phyloP scores from a whole-genome alignment of 2,888 invertebrate genomes.

The Gasteruption jaculator region DNA sequence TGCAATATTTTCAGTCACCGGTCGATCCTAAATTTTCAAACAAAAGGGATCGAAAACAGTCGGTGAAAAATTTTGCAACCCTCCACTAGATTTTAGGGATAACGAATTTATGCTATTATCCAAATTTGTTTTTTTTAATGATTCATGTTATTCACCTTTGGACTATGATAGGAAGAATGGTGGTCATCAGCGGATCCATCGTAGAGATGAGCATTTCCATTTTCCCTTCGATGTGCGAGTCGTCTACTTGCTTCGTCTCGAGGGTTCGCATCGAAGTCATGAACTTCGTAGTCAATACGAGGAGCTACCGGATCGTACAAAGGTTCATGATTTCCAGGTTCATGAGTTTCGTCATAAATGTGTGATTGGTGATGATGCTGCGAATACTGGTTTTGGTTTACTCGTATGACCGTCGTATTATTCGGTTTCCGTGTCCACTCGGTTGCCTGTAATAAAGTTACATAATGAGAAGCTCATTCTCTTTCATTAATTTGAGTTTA shows the following conservation, averaged over 20 bases:
- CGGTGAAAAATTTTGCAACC: too few relatives aligned
- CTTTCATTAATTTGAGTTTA: conserved; percentile 8
- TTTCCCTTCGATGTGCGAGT: conserved; percentile 38
- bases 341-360: conserved; percentile 33
- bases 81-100: too few relatives aligned
- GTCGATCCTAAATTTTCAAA: too few relatives aligned
- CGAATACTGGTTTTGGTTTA: conserved; percentile 42
- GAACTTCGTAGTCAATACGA: conserved; percentile 43
- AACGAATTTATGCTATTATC: conserved; percentile 6
- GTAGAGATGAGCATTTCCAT: conserved; percentile 30
- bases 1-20: too few relatives aligned
- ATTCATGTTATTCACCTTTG: conserved; percentile 30
- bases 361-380: conserved; percentile 26
- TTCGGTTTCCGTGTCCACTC: conserved; percentile 48
- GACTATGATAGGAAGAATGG: conserved; percentile 32
- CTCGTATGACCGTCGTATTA: conserved; percentile 48
- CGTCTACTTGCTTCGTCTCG: conserved; percentile 43
- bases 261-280: conserved; percentile 48
- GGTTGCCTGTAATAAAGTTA: conserved; percentile 28
- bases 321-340: conserved; percentile 40
- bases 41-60: too few relatives aligned
- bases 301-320: conserved; percentile 48
- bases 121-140: conserved; percentile 10
- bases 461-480: conserved; percentile 5
- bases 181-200: conserved; percentile 34